Evolutionary conservation across 2,888 invertebrate genomes (phyloP).

Genomic region (Cosmopolites sordidus): DNA sequence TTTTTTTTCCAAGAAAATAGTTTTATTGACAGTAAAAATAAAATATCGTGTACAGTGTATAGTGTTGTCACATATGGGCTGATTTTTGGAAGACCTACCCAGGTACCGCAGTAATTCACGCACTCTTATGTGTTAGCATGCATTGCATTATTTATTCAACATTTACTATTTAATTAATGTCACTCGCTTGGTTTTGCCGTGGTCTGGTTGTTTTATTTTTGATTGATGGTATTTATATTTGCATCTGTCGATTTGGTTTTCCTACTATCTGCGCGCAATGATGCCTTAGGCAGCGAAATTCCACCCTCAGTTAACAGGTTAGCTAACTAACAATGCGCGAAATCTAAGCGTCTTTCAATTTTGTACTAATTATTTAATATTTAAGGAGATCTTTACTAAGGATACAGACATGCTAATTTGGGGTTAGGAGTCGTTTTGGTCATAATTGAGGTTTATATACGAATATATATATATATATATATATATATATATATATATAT

Average conservation of each 20-base stretch:
- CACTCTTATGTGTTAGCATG: slow-evolving; percentile 51
- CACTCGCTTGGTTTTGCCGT: slow-evolving; percentile 49
- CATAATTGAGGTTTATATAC: no score
- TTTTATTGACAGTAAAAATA: slow-evolving; percentile 17
- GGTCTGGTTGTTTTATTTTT: slow-evolving; percentile 38
- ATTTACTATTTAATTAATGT: slow-evolving; percentile 38
- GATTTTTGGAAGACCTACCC: slow-evolving; percentile 34
- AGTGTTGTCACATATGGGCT: slow-evolving; percentile 26
- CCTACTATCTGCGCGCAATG: slow-evolving; percentile 24
- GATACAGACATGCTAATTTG: no score
- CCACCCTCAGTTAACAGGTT: slow-evolving; percentile 15
- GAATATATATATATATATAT: no score
- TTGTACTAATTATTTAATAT: no score
- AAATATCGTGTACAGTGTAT: slow-evolving; percentile 27
- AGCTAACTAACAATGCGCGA: slow-evolving; percentile 3
- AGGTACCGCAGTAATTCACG: slow-evolving; percentile 44
- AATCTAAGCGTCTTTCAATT: no score
- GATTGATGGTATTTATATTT: slow-evolving; percentile 38
- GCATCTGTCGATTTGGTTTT: slow-evolving; percentile 28
- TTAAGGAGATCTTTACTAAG: no score
- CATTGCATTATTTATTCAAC: slow-evolving; percentile 44
- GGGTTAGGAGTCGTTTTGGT: no score
- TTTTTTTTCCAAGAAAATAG: slow-evolving; percentile 8
- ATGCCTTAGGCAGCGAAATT: slow-evolving; percentile 25
- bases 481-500: no score